phyloP scores from a whole-genome alignment of 2,888 invertebrate genomes.

The Brachyopa scutellaris region DNA sequence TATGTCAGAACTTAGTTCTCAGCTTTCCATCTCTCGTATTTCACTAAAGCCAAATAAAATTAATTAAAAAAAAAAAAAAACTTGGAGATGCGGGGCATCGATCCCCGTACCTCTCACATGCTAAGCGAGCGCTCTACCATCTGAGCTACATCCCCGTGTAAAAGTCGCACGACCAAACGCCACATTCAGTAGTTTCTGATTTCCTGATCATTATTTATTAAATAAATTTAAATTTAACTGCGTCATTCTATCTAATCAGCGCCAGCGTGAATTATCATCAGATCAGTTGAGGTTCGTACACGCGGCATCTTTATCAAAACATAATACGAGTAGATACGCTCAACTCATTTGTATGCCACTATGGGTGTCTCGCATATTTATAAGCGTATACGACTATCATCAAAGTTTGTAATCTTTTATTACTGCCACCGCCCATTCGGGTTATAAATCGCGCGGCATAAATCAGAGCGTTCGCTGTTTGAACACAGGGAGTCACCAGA shows the following conservation, averaged over 20 bases:
- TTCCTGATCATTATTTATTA: neutral
- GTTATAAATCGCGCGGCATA: slow-evolving; percentile 54
- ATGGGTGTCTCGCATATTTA: slow-evolving; percentile 5
- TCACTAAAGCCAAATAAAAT: neutral
- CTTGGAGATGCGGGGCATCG: slow-evolving; percentile 79
- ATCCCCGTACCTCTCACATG: slow-evolving; percentile 85
- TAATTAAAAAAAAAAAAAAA: slow-evolving; percentile 37
- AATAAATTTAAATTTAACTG: neutral
- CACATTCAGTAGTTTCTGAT: neutral
- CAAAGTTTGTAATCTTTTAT: slow-evolving; percentile 36
- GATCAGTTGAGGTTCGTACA: neutral
- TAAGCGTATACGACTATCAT: slow-evolving; percentile 31
- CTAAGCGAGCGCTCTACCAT: slow-evolving; percentile 84
- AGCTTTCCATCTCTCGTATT: too few relatives aligned
- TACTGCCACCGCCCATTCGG: slow-evolving; percentile 26
- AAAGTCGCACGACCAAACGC: neutral
- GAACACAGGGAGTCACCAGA: neutral
- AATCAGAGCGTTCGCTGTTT: slow-evolving; percentile 41
- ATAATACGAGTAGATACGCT: slow-evolving; percentile 1
- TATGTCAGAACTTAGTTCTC: too few relatives aligned
- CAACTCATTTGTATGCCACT: slow-evolving; percentile 28
- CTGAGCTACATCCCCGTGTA: slow-evolving; percentile 82
- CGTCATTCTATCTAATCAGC: neutral
- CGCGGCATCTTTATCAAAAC: neutral
- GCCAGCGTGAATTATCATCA: neutral